These are phyloP conservation scores for Elmis aenea DNA, from an alignment of 2,888 invertebrate species.

Conservation along the genomic window DNA sequence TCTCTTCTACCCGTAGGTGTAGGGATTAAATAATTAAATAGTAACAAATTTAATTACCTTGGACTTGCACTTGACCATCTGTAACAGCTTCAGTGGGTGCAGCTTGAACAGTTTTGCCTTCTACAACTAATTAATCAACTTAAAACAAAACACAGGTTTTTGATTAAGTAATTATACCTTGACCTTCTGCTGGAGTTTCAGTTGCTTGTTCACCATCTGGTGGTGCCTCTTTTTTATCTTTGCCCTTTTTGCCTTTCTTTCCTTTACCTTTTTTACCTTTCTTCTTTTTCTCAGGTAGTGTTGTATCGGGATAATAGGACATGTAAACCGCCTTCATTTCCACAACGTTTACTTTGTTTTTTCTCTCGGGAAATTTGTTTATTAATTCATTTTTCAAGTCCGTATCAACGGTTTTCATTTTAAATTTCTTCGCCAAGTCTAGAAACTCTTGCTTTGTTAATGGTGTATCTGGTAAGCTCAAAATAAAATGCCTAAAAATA, in stretches of 20 bases:
- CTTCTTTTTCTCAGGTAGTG: constrained; percentile 33
- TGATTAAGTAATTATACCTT: too few relatives aligned
- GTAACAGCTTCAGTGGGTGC: too few relatives aligned
- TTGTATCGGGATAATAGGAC: constrained; percentile 45
- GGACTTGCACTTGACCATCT: too few relatives aligned
- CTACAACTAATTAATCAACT: too few relatives aligned
- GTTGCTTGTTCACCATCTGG: neutral
- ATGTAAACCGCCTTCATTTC: constrained; percentile 44
- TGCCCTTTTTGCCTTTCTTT: constrained; percentile 12
- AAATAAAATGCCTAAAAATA: constrained; percentile 41
- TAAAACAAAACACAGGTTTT: too few relatives aligned
- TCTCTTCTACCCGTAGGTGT: too few relatives aligned
- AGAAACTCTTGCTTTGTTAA: constrained; percentile 38
- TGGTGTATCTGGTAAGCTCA: constrained; percentile 38
- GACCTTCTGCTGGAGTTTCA: too few relatives aligned
- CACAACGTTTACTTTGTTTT: constrained; percentile 39
- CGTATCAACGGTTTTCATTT: constrained; percentile 39
- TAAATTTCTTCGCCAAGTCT: constrained; percentile 32
- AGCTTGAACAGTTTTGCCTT: too few relatives aligned
- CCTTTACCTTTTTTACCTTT: constrained; percentile 28
- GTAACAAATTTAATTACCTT: too few relatives aligned
- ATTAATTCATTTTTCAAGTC: constrained; percentile 38
- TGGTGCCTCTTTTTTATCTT: constrained; percentile 1
- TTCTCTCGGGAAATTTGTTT: constrained; percentile 38
- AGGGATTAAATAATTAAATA: too few relatives aligned